Percentiles rank a stretch among this genome's conserved stretches.
These are phyloP conservation scores for Melanitta fusca DNA, from an alignment of 2,797 vertebrate species.

Conservation along the genomic window DNA sequence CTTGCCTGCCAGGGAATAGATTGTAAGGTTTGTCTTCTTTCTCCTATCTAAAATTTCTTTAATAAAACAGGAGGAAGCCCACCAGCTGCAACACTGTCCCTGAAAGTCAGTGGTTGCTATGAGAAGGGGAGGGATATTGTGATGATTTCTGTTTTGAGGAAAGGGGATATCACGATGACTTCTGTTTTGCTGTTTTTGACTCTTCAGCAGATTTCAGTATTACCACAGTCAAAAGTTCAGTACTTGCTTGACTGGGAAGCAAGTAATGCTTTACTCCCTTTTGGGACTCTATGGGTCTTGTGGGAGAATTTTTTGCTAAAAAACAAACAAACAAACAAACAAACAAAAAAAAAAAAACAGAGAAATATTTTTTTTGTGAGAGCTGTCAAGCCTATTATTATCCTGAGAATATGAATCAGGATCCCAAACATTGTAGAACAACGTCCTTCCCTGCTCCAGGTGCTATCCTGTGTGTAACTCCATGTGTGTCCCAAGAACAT, in stretches of 20 bases:
- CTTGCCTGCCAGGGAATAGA: neutral
- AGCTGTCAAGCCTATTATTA: neutral
- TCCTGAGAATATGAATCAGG: neutral
- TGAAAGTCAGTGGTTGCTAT: neutral
- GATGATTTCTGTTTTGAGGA: neutral
- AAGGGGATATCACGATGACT: neutral
- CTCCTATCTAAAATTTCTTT: neutral
- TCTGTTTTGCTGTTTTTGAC: neutral
- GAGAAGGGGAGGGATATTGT: neutral
- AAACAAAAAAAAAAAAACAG: neutral
- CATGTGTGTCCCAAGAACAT: neutral
- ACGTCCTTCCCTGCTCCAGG: neutral
- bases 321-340: neutral
- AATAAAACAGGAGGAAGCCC: neutral
- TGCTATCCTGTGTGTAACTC: neutral
- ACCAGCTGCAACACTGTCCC: neutral
- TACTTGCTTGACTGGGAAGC: neutral
- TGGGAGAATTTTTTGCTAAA: neutral
- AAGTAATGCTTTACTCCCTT: neutral
- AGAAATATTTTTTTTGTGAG: neutral
- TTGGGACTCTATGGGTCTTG: neutral
- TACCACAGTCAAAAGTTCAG: neutral
- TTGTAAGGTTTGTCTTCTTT: neutral
- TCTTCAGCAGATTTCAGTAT: neutral
- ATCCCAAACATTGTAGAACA: neutral